These are phyloP conservation scores for Larimichthys crocea DNA, from an alignment of 2,113 vertebrate species.

Conservation along the genomic window DNA sequence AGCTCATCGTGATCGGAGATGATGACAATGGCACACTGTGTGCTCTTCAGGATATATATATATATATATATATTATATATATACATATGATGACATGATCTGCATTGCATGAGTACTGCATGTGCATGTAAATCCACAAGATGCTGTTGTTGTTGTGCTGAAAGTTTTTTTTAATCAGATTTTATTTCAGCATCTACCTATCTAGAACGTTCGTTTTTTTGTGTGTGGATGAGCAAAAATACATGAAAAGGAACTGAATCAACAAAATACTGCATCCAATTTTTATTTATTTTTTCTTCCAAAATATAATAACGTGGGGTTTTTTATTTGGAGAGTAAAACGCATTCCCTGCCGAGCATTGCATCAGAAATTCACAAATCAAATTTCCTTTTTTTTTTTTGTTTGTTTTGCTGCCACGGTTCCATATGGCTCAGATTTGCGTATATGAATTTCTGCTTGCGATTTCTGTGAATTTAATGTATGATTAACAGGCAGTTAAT, in stretches of 20 bases:
- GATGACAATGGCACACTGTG: slow-evolving; percentile 26
- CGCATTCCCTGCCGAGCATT: not conserved
- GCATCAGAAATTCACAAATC: not conserved
- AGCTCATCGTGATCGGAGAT: slow-evolving; percentile 26
- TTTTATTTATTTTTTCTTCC: not conserved
- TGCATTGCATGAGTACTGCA: not conserved
- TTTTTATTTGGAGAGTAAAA: slow-evolving; percentile 1
- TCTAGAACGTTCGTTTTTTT: not conserved
- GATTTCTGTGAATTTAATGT: not conserved
- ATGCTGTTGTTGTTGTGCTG: not conserved
- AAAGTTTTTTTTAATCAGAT: slow-evolving; percentile 15
- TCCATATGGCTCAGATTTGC: not conserved
- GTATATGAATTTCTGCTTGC: not conserved
- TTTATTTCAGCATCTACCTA: slow-evolving; percentile 9
- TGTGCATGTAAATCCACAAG: slow-evolving; percentile 12
- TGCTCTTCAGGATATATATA: slow-evolving; percentile 28
- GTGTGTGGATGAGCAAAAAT: not conserved
- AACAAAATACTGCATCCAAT: not conserved
- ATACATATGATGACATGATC: slow-evolving; percentile 10
- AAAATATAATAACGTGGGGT: not conserved
- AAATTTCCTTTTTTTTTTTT: not conserved
- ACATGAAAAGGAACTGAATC: not conserved
- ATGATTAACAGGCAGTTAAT: slow-evolving; percentile 10
- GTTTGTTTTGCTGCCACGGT: not conserved
- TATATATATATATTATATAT: no score